phyloP scores from a whole-genome alignment of 2,797 vertebrate genomes.

The Eidolon dupreanum region DNA sequence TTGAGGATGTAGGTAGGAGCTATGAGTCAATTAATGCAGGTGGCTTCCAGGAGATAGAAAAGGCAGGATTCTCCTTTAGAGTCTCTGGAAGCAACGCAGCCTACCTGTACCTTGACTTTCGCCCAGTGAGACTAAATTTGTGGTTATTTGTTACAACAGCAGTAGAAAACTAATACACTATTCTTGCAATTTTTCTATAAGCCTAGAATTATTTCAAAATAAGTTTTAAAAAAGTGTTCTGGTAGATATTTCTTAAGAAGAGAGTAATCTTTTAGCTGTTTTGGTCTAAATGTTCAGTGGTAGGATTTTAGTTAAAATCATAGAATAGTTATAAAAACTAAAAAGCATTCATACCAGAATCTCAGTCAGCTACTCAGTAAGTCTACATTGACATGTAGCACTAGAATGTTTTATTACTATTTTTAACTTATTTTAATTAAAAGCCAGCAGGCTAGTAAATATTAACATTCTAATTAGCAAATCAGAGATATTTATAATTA shows the following conservation, averaged over 20 bases:
- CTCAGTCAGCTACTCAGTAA: conserved; percentile 40
- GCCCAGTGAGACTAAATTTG: background rate
- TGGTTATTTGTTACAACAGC: background rate
- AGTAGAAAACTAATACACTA: background rate
- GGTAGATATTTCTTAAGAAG: background rate
- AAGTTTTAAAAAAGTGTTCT: background rate
- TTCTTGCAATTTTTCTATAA: background rate
- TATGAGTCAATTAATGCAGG: background rate
- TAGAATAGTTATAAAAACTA: conserved; percentile 24
- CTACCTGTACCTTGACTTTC: background rate
- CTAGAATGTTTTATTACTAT: conserved; percentile 1
- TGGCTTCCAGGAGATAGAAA: background rate
- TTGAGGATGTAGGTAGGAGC: background rate
- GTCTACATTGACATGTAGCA: background rate
- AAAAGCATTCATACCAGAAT: conserved; percentile 36
- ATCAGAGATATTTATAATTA: conserved; percentile 30
- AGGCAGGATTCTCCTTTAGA: background rate
- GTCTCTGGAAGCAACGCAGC: background rate
- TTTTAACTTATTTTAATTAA: conserved; percentile 66
- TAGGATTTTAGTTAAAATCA: conserved; percentile 53
- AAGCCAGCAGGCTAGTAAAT: conserved; percentile 32
- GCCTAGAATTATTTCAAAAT: conserved; percentile 36
- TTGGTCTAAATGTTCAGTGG: background rate
- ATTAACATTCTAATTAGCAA: conserved; percentile 24
- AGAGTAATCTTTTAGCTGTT: background rate